Evolutionary conservation across 1,140 invertebrate genomes (phyloP).

Genomic region (Caenorhabditis remanei): DNA sequence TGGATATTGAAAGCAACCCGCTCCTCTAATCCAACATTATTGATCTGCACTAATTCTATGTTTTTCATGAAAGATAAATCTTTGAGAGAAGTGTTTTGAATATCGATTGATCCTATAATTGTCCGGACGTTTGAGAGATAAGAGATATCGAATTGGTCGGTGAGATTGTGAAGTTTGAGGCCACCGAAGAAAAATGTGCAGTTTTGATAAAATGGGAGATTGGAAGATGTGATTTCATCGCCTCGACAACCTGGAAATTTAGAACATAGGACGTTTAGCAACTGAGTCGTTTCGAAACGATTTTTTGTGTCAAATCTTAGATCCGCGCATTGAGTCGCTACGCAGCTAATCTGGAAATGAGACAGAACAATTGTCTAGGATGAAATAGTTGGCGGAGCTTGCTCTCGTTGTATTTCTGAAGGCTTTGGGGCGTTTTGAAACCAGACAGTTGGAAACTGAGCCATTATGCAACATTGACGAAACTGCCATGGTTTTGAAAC

Average conservation of each 20-base stretch:
- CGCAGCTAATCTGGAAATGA: too few relatives aligned
- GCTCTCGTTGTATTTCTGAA: too few relatives aligned
- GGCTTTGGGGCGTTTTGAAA: too few relatives aligned
- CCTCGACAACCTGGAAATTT: background rate
- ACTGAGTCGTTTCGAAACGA: too few relatives aligned
- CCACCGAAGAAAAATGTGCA: background rate
- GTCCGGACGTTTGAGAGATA: background rate
- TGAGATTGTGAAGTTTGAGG: background rate
- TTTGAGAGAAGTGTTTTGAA: background rate
- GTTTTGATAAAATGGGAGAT: background rate
- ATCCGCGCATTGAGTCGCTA: too few relatives aligned
- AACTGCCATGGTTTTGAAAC: too few relatives aligned
- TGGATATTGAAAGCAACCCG: background rate
- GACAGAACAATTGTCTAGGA: too few relatives aligned
- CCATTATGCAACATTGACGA: too few relatives aligned
- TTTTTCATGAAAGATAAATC: constrained; percentile 12
- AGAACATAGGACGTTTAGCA: too few relatives aligned
- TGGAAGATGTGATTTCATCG: background rate
- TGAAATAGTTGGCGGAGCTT: too few relatives aligned
- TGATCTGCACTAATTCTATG: background rate
- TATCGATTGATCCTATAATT: background rate
- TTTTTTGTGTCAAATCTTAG: too few relatives aligned
- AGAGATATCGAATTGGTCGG: background rate
- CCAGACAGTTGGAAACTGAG: too few relatives aligned
- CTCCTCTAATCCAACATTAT: background rate